A percentile compares a stretch with the other conserved stretches of the same genome.
Conservation (phyloP, 2,888 invertebrate genomes). For the Eumerus sabulonum region DNA sequence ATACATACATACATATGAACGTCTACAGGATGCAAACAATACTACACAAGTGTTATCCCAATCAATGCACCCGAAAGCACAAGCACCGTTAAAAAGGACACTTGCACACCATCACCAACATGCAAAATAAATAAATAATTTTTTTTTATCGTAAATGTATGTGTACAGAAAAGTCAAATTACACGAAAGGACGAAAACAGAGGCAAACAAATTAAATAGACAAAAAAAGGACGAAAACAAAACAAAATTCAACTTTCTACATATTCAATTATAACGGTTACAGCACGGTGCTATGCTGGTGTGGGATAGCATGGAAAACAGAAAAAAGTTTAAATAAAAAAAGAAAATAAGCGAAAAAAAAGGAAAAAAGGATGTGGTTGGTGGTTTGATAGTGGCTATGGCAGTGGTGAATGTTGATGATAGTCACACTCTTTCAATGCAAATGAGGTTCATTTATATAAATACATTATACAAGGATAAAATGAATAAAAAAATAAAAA, state of each 20-base stretch:
- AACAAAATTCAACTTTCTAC: conserved; percentile 44
- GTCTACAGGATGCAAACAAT: conserved; percentile 40
- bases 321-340: too few species aligned
- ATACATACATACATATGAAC: too few species aligned
- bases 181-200: conserved; percentile 48
- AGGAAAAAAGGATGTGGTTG: conserved; percentile 41
- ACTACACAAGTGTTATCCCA: conserved; percentile 38
- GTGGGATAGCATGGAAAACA: conserved; percentile 14
- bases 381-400: conserved; percentile 28
- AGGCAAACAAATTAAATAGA: conserved; percentile 1
- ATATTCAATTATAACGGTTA: conserved; percentile 55
- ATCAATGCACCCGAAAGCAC: conserved; percentile 24
- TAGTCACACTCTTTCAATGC: conserved; percentile 58
- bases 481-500: conserved; percentile 12
- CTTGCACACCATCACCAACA: conserved; percentile 49
- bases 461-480: conserved; percentile 20
- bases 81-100: conserved; percentile 38
- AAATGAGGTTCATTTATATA: conserved; percentile 27
- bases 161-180: conserved; percentile 32
- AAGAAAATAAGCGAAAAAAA: too few species aligned
- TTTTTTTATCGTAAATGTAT: conserved; percentile 10
- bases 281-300: conserved; percentile 27
- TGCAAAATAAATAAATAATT: conserved; percentile 21
- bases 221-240: conserved; percentile 25
- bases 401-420: conserved; percentile 42